Evolutionary conservation across 2,888 invertebrate species (phyloP).

Genomic region (Candidula unifasciata): DNA sequence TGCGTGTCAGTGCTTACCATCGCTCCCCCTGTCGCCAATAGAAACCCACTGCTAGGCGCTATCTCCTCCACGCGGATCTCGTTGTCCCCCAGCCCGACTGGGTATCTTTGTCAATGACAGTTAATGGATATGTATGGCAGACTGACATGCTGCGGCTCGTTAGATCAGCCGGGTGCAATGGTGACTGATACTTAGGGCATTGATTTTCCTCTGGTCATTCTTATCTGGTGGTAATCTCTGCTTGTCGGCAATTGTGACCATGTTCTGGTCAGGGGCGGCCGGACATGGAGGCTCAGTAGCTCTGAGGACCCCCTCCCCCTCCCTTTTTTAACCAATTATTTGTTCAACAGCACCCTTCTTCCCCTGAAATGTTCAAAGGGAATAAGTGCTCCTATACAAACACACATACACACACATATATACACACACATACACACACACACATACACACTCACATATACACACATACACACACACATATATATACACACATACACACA

Average conservation of each 20-base stretch:
- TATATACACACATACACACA: too few species aligned
- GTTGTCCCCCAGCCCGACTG: background rate
- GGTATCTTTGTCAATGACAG: background rate
- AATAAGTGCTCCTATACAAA: too few species aligned
- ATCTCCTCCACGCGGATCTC: background rate
- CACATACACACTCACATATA: too few species aligned
- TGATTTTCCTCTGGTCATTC: background rate
- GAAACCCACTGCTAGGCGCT: background rate
- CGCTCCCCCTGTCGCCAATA: background rate
- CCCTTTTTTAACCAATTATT: too few species aligned
- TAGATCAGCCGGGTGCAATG: background rate
- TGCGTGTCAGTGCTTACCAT: background rate
- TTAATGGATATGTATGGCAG: slow-evolving; percentile 12
- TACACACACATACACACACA: too few species aligned
- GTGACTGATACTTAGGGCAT: background rate
- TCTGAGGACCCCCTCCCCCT: too few species aligned
- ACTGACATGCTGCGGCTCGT: background rate
- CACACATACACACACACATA: too few species aligned
- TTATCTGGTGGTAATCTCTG: background rate
- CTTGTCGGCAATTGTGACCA: background rate
- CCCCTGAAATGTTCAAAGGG: too few species aligned
- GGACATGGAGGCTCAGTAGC: too few species aligned
- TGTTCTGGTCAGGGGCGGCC: too few species aligned
- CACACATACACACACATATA: too few species aligned
- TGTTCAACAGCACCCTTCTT: too few species aligned